Percentiles rank a stretch among this genome's conserved stretches.
Conservation (phyloP, 2,888 invertebrate genomes). For the Tetramorium bicarinatum region DNA sequence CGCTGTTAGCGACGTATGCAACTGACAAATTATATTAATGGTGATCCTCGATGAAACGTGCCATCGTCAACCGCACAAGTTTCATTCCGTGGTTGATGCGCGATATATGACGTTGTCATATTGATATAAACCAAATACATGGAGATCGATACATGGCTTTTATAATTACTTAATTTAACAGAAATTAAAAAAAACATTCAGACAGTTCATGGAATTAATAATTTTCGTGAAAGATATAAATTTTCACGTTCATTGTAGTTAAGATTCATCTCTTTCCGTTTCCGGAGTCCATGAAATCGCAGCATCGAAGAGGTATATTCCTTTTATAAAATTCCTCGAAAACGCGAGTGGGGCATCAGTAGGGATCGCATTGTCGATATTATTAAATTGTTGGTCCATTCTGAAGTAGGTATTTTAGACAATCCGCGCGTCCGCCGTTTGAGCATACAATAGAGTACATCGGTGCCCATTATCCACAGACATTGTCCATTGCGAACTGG, state of each 20-base stretch:
- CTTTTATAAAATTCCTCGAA: conserved; percentile 27
- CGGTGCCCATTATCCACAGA: conserved; percentile 76
- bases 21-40: conserved; percentile 86
- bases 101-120: conserved; percentile 23
- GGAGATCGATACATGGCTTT: no score
- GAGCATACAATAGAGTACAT: conserved; percentile 66
- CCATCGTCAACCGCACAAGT: conserved; percentile 65
- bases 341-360: conserved; percentile 54
- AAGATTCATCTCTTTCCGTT: not conserved
- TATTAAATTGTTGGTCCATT: conserved; percentile 68
- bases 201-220: not conserved
- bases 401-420: conserved; percentile 68
- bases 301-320: not conserved
- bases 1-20: conserved; percentile 81
- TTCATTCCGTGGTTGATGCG: conserved; percentile 26
- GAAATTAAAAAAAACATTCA: not conserved
- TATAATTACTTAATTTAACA: not conserved
- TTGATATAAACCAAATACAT: conserved; percentile 4
- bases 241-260: not conserved
- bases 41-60: conserved; percentile 67
- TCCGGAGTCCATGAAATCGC: not conserved
- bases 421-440: conserved; percentile 68
- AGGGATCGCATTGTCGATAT: conserved; percentile 62
- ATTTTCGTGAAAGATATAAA: not conserved
- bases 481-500: conserved; percentile 78